These are phyloP conservation scores for Protonibea diacanthus DNA, from an alignment of 2,797 vertebrate species.

Conservation along the genomic window DNA sequence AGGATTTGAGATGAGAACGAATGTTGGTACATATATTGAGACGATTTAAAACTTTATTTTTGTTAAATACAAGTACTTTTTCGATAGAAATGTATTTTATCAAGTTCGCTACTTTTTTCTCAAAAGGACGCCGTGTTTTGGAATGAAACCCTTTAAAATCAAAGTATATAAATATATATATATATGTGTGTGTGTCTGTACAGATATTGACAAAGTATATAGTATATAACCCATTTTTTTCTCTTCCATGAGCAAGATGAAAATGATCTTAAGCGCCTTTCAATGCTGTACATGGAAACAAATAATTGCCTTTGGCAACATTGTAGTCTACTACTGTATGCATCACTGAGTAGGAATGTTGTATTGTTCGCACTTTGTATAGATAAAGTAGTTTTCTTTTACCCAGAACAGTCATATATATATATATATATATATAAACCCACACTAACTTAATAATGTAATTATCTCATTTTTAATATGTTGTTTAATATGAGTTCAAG, in stretches of 20 bases:
- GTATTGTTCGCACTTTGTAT: slow-evolving; percentile 83
- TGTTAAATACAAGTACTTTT: slow-evolving; percentile 61
- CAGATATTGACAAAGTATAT: slow-evolving; percentile 65
- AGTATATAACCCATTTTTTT: slow-evolving; percentile 63
- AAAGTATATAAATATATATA: slow-evolving; percentile 49
- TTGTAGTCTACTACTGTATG: slow-evolving; percentile 86
- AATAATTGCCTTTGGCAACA: slow-evolving; percentile 89
- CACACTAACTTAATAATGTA: slow-evolving; percentile 44
- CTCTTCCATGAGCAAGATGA: slow-evolving; percentile 79
- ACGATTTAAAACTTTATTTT: slow-evolving; percentile 58
- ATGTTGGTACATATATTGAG: slow-evolving; percentile 20
- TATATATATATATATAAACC: not conserved
- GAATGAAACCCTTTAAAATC: slow-evolving; percentile 76
- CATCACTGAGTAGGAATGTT: slow-evolving; percentile 85
- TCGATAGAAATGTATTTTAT: slow-evolving; percentile 75
- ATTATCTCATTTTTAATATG: slow-evolving; percentile 37
- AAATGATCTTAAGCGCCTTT: slow-evolving; percentile 92
- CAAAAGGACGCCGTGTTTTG: slow-evolving; percentile 56
- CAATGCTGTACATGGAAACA: slow-evolving; percentile 89
- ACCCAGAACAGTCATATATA: slow-evolving; percentile 31
- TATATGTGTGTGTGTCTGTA: slow-evolving; percentile 49
- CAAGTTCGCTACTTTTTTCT: slow-evolving; percentile 46
- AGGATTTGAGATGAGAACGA: slow-evolving; percentile 5
- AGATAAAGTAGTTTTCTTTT: slow-evolving; percentile 68
- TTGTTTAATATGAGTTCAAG: slow-evolving; percentile 54